These are phyloP conservation scores for Pissodes strobi DNA, from an alignment of 1,140 invertebrate genomes.

Conservation along the genomic window DNA sequence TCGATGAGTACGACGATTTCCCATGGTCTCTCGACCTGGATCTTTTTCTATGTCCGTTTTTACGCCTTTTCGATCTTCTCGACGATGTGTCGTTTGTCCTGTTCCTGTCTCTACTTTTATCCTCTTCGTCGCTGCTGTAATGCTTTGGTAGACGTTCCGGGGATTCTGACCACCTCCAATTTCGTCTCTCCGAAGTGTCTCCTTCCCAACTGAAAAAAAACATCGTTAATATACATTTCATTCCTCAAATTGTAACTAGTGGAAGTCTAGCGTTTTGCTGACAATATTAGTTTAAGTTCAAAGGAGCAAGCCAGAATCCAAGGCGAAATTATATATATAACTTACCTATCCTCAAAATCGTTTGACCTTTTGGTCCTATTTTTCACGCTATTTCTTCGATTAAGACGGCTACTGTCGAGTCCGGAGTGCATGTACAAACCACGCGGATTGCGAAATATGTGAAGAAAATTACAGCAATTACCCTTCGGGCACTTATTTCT, in stretches of 20 bases:
- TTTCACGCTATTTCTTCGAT: slow-evolving; percentile 17
- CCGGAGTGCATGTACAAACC: slow-evolving; percentile 58
- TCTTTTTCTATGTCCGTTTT: slow-evolving; percentile 4
- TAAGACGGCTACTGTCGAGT: slow-evolving; percentile 9
- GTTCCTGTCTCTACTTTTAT: not conserved
- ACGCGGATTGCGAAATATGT: slow-evolving; percentile 84
- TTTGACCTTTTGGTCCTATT: too few relatives aligned
- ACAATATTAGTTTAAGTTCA: too few relatives aligned
- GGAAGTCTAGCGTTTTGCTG: not conserved
- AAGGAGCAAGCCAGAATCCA: too few relatives aligned
- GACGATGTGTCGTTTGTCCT: too few relatives aligned
- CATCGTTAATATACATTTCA: slow-evolving; percentile 18
- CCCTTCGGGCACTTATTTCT: slow-evolving; percentile 84
- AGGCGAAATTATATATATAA: too few relatives aligned
- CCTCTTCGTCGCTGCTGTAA: too few relatives aligned
- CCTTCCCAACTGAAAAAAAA: slow-evolving; percentile 24
- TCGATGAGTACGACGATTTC: too few relatives aligned
- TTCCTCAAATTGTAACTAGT: not conserved
- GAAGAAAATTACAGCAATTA: slow-evolving; percentile 85
- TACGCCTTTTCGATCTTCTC: slow-evolving; percentile 8
- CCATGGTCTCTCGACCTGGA: slow-evolving; percentile 10
- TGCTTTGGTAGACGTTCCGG: slow-evolving; percentile 59
- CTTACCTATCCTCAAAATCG: slow-evolving; percentile 1
- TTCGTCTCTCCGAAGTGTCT: slow-evolving; percentile 45
- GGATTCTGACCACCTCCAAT: slow-evolving; percentile 79